Evolutionary conservation across 2,888 invertebrate genomes (phyloP).

Genomic region (Amitus sp.): DNA sequence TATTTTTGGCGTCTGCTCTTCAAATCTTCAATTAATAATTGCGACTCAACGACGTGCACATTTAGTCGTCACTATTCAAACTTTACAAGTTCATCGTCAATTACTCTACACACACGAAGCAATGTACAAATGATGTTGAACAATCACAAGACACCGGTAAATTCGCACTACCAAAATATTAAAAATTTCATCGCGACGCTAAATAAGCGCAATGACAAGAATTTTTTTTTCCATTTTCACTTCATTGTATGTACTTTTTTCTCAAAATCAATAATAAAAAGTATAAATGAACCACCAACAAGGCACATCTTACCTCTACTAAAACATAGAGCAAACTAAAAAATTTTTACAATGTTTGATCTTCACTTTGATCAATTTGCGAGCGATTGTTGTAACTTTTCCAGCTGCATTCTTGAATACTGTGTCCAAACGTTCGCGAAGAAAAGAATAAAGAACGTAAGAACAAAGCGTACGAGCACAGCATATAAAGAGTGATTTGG

Average conservation of each 20-base stretch:
- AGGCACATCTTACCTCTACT: constrained; percentile 10
- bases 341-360: constrained; percentile 4
- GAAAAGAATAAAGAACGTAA: neutral
- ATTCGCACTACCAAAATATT: no score
- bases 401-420: constrained; percentile 1
- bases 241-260: neutral
- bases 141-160: neutral
- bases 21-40: neutral
- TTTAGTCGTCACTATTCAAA: neutral
- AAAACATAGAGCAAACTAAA: constrained; percentile 1
- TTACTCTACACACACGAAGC: neutral
- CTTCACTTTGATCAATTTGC: neutral
- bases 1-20: no score
- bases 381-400: neutral
- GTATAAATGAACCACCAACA: constrained; percentile 1
- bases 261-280: constrained; percentile 1
- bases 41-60: constrained; percentile 1
- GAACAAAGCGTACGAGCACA: constrained; percentile 16
- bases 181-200: neutral
- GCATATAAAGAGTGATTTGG: neutral
- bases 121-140: neutral
- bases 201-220: neutral
- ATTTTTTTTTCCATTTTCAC: neutral
- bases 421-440: neutral
- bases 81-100: constrained; percentile 3